Percentiles rank a stretch among this genome's conserved stretches.
Evolutionary conservation across 2,113 vertebrate species (phyloP).

Genomic region (Brienomyrus brachyistius): DNA sequence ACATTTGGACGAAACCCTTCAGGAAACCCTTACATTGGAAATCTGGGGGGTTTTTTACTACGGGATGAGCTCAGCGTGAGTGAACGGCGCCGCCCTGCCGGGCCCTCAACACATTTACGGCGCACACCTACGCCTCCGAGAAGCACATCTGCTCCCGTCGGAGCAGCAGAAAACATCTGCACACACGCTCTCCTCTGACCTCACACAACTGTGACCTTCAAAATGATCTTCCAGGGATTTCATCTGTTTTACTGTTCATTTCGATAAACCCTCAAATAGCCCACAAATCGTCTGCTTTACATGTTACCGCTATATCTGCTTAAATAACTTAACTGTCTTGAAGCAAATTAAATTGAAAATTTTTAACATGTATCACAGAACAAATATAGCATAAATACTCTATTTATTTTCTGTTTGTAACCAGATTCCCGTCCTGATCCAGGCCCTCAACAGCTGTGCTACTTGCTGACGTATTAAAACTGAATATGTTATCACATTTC

Average conservation of each 20-base stretch:
- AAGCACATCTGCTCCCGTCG: background rate
- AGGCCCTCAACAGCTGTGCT: background rate
- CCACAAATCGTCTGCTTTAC: background rate
- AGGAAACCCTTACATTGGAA: slow-evolving; percentile 5
- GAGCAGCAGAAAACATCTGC: background rate
- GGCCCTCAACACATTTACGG: background rate
- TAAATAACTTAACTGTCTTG: background rate
- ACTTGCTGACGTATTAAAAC: background rate
- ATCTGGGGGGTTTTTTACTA: background rate
- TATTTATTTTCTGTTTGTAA: background rate
- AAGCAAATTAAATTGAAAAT: background rate
- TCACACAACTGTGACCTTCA: background rate
- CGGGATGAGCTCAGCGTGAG: background rate
- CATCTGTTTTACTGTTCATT: background rate
- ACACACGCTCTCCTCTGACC: background rate
- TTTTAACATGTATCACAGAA: background rate
- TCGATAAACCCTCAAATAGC: background rate
- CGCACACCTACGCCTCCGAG: no score
- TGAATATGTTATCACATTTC: background rate
- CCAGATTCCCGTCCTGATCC: background rate
- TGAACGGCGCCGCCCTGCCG: background rate
- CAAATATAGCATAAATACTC: background rate
- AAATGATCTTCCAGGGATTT: background rate
- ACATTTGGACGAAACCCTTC: background rate
- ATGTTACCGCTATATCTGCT: background rate